Evolutionary conservation across 2,113 vertebrate genomes (phyloP), one percentile per base, ranked within the genome.

Genomic region (Grammomys surdaster): DNA sequence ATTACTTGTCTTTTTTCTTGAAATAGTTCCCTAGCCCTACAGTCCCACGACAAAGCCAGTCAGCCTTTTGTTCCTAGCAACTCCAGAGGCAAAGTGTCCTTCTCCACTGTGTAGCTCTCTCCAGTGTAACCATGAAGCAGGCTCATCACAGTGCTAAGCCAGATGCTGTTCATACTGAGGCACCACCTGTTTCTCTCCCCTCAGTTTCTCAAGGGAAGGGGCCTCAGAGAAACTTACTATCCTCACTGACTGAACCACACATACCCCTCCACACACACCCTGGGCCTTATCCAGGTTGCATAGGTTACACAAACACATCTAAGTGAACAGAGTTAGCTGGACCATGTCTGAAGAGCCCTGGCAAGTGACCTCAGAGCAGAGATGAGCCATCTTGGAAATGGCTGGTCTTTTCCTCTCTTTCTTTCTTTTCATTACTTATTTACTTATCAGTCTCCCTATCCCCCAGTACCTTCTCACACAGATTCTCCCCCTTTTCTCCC

Each of bases 101-200:
- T 31, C 67, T 51, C 48, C 51, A 13, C 9, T 17, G 11, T 1
- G 24, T 6, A 60, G 16, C 69, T 28, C 67, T 58, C 80, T 73
- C 33, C 2, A 9, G 40, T 40, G 24, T 69, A 9, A 2, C 54
- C 16, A 0, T 3, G 0, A n/a, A 2, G 46, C 36, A 84, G 43
- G 31, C 40, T 73, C 31, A 48, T 43, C 54, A 3, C 31, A 28
- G 60, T 43, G 31, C 43, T 19, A 31, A 20, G 28, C 16, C 3
- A 77, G 48, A 33, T 4, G 33, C 46, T 20, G 1, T 6, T 20
- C 4, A 19, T 13, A 5, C 43, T 70, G 3, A 1, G 3, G 3
- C 16, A 8, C 65, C 2, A 16, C 2, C 14, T 10, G 26, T 40
- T 0, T 12, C 36, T 4, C 14, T 12, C 17, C n/a, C 1, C 58